Evolutionary conservation across 2,888 invertebrate species (phyloP), one percentile per base, ranked within the genome.

Genomic region (Trisateles emortualis): DNA sequence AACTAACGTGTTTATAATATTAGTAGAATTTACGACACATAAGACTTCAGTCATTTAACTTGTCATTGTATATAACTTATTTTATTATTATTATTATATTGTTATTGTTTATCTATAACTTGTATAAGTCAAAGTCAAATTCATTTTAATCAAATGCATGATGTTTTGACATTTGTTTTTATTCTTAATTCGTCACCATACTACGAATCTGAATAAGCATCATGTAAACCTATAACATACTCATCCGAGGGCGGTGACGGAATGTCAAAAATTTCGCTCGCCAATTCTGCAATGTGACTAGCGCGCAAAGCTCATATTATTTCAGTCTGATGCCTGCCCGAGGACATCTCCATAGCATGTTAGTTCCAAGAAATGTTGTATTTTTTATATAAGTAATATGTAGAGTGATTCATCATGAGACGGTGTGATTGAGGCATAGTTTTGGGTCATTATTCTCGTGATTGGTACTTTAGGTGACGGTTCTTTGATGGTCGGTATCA

Each of bases 221-320:
- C 80, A 87, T 89, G 78, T 86, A 73, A 80, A 13, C 81, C 78
- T 8, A 50, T 39, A 52, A 22, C 42, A 67, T 51, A 54, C 52
- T 64, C 51, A 56, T 72, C 59, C 19, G 75, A 83, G 81, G 89
- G 88, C 86, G 87, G 83, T 84, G 86, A 85, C 84, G 88, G 89
- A 87, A 91, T 90, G 88, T 88, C 89, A 90, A 90, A 90, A 88
- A 88, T 86, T 86, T 82, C 69, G 79, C 81, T 74, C 65, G 68
- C 65, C 81, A 83, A 82, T 86, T 74, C 65, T 67, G 64, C 81
- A 83, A 82, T 86, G 85, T 83, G 86, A 87, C 86, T 84, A 83
- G 81, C 72, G 72, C 5, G n/a, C n/a, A n/a, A n/a, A 68, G 52
- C 68, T 63, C 55, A 56, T 73, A 58, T 78, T 74, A 75, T 68